Conservation (phyloP, 2,113 vertebrate species). For the Motacilla tschutschensis region DNA sequence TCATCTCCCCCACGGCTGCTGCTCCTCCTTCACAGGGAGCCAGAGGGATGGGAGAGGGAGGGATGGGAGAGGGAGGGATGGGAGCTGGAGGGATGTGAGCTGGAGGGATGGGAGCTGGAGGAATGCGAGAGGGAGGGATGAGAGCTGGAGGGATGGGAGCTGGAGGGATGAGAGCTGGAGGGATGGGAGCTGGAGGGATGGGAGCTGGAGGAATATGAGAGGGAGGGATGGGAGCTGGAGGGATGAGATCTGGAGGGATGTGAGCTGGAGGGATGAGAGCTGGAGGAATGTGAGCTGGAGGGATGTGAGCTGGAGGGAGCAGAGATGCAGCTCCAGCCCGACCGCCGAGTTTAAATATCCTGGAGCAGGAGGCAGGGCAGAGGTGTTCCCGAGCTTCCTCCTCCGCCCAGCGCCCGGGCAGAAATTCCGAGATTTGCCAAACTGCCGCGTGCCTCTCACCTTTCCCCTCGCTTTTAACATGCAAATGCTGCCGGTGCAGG, state of each 20-base stretch:
- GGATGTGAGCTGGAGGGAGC: background rate
- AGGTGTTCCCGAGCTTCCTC: background rate
- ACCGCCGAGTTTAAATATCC: background rate
- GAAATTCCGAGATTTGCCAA: background rate
- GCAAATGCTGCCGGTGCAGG: background rate
- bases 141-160: background rate
- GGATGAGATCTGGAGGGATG: no score
- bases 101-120: background rate
- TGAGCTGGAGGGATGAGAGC: no score
- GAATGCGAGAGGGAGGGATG: background rate
- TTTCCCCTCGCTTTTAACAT: background rate
- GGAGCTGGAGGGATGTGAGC: background rate
- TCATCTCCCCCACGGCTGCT: slow-evolving; percentile 34
- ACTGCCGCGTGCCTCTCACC: background rate
- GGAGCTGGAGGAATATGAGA: no score
- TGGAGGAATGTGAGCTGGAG: background rate
- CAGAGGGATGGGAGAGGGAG: background rate
- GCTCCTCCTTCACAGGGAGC: background rate
- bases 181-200: background rate
- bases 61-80: background rate
- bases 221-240: background rate
- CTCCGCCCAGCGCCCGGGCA: background rate
- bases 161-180: no score
- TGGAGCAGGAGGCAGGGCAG: background rate
- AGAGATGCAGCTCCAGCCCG: background rate